Percentiles rank a stretch among this genome's conserved stretches.
phyloP scores from a whole-genome alignment of 2,888 invertebrate species.

The Xestia rhomboidea region DNA sequence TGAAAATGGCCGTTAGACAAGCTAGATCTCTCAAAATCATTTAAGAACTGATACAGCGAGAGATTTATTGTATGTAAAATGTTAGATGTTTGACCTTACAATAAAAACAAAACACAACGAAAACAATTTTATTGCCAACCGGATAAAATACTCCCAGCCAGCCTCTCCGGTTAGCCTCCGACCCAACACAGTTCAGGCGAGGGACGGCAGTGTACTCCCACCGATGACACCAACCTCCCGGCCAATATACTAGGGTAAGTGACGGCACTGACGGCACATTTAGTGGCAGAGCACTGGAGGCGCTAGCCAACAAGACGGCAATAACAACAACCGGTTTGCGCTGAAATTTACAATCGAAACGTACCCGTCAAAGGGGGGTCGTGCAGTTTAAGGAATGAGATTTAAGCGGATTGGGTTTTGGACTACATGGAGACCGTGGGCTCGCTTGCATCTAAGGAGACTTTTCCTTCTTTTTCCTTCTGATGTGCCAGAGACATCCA shows the following conservation, averaged over 20 bases:
- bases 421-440: not conserved
- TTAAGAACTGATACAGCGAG: not conserved
- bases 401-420: constrained; percentile 14
- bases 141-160: not conserved
- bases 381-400: constrained; percentile 6
- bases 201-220: not conserved
- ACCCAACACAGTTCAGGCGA: constrained; percentile 13
- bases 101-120: too few species aligned
- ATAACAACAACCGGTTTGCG: constrained; percentile 71
- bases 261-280: constrained; percentile 43
- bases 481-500: not conserved
- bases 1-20: too few species aligned
- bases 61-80: not conserved
- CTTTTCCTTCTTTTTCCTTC: too few species aligned
- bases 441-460: not conserved
- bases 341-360: constrained; percentile 81
- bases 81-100: not conserved
- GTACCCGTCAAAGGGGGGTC: constrained; percentile 68
- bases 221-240: constrained; percentile 18
- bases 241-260: constrained; percentile 53
- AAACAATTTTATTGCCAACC: not conserved
- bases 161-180: not conserved
- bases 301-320: constrained; percentile 63
- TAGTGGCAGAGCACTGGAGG: constrained; percentile 38
- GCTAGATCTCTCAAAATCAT: not conserved